Percentiles rank a stretch among this genome's conserved stretches.
phyloP scores from a whole-genome alignment of 2,797 vertebrate species.

The Urosaurus nigricauda region DNA sequence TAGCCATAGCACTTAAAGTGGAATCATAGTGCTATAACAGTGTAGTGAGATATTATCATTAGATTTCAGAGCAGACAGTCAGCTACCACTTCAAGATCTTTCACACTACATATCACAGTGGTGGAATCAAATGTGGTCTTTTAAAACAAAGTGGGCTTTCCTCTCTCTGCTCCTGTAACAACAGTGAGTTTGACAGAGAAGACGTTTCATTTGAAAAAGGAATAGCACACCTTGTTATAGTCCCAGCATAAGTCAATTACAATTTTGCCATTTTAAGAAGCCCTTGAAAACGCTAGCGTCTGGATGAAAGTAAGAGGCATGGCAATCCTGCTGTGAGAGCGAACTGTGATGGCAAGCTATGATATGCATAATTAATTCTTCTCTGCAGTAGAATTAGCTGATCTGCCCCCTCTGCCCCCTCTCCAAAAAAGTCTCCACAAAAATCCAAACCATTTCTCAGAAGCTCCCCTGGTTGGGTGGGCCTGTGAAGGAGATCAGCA shows the following conservation, averaged over 20 bases:
- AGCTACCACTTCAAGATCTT: background rate
- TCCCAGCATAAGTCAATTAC: constrained; percentile 25
- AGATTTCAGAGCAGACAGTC: background rate
- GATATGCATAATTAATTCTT: constrained; percentile 37
- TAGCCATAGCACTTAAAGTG: no score
- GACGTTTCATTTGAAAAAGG: constrained; percentile 4
- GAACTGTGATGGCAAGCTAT: constrained; percentile 19
- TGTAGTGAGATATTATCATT: no score
- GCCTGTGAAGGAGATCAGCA: background rate
- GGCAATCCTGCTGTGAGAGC: constrained; percentile 1
- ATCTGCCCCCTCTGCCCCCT: background rate
- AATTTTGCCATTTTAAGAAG: constrained; percentile 27
- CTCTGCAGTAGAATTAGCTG: constrained; percentile 8
- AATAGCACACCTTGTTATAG: background rate
- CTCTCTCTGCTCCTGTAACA: no score
- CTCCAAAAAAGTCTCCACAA: no score
- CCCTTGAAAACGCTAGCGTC: constrained; percentile 29
- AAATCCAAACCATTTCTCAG: background rate
- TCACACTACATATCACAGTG: background rate
- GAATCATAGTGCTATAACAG: no score
- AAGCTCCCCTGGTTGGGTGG: background rate
- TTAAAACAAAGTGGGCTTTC: background rate
- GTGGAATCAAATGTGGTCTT: background rate
- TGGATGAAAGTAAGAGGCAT: constrained; percentile 12
- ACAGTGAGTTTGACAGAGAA: background rate